Percentiles rank a stretch among this genome's conserved stretches.
Conservation (phyloP, 2,888 invertebrate species). For the Coecobrya sp. region DNA sequence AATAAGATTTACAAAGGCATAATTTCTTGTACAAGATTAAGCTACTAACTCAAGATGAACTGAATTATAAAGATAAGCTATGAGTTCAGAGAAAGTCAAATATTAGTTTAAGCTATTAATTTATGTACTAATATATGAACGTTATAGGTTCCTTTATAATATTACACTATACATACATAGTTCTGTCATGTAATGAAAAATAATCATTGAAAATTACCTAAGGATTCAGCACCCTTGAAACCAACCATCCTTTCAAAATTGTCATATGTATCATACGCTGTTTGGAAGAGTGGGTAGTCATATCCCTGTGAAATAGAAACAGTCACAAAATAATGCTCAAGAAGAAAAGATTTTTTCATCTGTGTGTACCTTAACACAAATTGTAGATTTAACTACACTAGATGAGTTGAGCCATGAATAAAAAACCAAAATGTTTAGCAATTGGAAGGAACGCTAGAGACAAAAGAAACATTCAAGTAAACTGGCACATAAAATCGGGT, state of each 20-base stretch:
- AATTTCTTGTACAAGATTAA: too few species aligned
- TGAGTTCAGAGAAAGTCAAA: too few species aligned
- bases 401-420: not conserved
- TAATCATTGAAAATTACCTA: constrained; percentile 81
- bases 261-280: constrained; percentile 86
- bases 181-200: too few species aligned
- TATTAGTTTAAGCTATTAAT: too few species aligned
- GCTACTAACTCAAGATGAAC: too few species aligned
- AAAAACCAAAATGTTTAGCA: not conserved
- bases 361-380: not conserved
- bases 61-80: too few species aligned
- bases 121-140: too few species aligned
- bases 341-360: not conserved
- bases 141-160: too few species aligned
- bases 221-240: constrained; percentile 84
- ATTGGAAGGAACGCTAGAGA: not conserved
- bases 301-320: constrained; percentile 79
- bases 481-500: not conserved
- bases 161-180: too few species aligned
- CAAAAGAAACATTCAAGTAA: not conserved
- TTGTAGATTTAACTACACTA: too few species aligned
- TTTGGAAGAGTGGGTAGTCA: constrained; percentile 86
- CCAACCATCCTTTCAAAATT: constrained; percentile 85
- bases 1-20: too few species aligned
- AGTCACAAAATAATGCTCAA: not conserved